phyloP scores from a whole-genome alignment of 2,113 vertebrate species.

The Saccopteryx leptura region DNA sequence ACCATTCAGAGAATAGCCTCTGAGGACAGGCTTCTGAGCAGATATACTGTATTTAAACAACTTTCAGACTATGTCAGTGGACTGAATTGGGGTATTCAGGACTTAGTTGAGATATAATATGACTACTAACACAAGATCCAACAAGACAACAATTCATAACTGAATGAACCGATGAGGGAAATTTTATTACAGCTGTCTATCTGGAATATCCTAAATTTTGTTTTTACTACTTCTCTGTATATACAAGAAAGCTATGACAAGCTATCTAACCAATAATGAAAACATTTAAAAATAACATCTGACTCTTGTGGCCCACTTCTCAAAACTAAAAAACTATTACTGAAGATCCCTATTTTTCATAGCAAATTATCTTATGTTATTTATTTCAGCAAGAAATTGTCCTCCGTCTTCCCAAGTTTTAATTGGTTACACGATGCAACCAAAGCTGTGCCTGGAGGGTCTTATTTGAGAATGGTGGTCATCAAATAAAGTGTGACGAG shows the following conservation, averaged over 20 bases:
- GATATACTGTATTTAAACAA: neutral
- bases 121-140: neutral
- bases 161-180: neutral
- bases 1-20: neutral
- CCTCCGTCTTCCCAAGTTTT: neutral
- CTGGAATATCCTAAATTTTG: neutral
- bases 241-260: neutral
- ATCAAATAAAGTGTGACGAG: neutral
- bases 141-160: neutral
- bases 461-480: neutral
- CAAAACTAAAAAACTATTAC: neutral
- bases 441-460: neutral
- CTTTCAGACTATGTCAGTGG: neutral
- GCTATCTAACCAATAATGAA: neutral
- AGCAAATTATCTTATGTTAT: neutral
- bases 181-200: neutral
- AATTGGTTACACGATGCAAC: neutral
- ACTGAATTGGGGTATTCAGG: neutral
- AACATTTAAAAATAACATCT: neutral
- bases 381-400: neutral
- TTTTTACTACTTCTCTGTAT: neutral
- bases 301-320: neutral
- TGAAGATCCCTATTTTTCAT: neutral
- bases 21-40: neutral
- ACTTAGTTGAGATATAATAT: neutral